phyloP scores from a whole-genome alignment of 2,113 vertebrate genomes.

The Mastomys natalensis region DNA sequence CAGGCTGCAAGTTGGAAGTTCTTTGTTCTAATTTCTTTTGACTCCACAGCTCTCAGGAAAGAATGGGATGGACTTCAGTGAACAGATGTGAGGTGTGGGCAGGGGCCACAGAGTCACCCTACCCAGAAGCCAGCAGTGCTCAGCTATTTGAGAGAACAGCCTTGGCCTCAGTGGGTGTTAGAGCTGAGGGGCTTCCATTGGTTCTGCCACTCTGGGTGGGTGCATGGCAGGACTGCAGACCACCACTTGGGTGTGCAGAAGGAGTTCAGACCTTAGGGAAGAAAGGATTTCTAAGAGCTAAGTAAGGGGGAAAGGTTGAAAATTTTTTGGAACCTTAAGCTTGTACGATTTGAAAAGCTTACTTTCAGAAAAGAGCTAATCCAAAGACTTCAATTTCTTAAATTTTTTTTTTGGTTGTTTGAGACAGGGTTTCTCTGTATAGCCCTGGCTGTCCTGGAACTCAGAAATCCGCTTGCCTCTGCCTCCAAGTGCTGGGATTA shows the following conservation, averaged over 20 bases:
- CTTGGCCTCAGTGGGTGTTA: not conserved
- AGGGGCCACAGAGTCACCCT: accelerated
- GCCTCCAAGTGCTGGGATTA: too few relatives aligned
- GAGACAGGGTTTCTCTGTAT: too few relatives aligned
- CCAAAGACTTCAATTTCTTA: not conserved
- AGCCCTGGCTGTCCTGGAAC: too few relatives aligned
- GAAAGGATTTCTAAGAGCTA: not conserved
- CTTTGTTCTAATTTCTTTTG: not conserved
- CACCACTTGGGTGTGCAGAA: not conserved
- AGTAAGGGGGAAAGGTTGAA: not conserved
- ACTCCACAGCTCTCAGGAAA: not conserved
- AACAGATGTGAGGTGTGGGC: not conserved
- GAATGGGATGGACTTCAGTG: not conserved
- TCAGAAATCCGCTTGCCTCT: too few relatives aligned
- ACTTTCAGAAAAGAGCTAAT: not conserved
- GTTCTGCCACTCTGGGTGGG: not conserved
- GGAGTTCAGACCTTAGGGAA: not conserved
- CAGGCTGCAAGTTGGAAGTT: not conserved
- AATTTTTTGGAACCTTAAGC: not conserved
- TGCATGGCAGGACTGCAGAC: not conserved
- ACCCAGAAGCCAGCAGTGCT: not conserved
- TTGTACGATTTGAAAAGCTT: not conserved
- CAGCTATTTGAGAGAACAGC: not conserved
- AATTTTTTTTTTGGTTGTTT: too few relatives aligned
- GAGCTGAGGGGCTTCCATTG: not conserved